Base-by-base conservation (phyloP, 2,888 invertebrate species). In the Apodemia zela region DNA sequence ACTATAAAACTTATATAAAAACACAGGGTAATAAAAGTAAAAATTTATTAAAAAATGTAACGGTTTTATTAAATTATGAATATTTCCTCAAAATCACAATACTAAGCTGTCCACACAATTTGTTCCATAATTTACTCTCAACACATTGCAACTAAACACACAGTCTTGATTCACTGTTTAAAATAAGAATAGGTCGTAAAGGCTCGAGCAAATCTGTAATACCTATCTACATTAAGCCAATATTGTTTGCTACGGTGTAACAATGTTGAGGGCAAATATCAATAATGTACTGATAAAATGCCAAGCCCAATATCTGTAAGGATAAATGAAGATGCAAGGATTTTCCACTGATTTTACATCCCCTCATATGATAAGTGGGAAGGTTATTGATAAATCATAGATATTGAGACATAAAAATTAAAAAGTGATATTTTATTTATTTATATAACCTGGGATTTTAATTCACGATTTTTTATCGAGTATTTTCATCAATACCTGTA, bases 101-200 rank as follows among this genome's bases (percentile, higher is more conserved):
- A 84, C 77, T 84, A 85, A 83, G 80, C 82, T 82, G 79, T 75
- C 81, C 82, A 80, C 87, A 86, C 87, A 79, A 74, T 89, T 89
- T 89, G 89, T 89, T 91, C 89, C 89, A 85, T 89, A 89, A 88
- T 80, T 89, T 89, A 89, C 79, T 73, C 82, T 82, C 88, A 82
- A 80, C 85, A 85, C 88, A 83, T 86, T 85, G 75, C 75, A 81
- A 80, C 79, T 82, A 84, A 76, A 81, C 78, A 82, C 85, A 82
- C 79, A 84, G 82, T 85, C 82, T 82, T 75, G 54, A 78, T 75
- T 33, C 74, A 75, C 75, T 72, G 42, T 74, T 68, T 80, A 73
- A 80, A 80, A 80, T 84, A 84, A 81, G 76, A 80, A 81, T 77
- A 80, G 77, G 75, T 72, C 68, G 25, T 6, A 15, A 42, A 42